Conservation (phyloP, 2,888 invertebrate species). For the Pomacea canaliculata region DNA sequence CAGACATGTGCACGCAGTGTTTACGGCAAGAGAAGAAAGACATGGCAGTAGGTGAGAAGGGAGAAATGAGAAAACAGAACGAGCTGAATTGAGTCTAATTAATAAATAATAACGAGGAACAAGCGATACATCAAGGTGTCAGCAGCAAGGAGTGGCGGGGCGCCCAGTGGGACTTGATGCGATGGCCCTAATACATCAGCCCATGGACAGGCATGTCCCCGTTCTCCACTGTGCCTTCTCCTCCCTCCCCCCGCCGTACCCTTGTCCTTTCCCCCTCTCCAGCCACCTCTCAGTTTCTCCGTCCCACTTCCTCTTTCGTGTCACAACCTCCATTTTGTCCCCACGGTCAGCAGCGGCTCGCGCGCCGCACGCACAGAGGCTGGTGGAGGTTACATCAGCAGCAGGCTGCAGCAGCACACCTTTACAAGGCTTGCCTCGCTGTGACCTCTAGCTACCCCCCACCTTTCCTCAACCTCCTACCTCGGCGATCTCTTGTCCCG, state of each 20-base stretch:
- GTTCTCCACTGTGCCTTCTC: not conserved
- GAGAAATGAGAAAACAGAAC: not conserved
- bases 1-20: not conserved
- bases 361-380: too few relatives aligned
- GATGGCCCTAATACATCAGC: constrained; percentile 9
- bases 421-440: too few relatives aligned
- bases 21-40: not conserved
- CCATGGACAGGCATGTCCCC: not conserved
- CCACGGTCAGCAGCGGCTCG: too few relatives aligned
- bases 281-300: not conserved
- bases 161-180: not conserved
- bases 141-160: not conserved
- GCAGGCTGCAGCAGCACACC: too few relatives aligned
- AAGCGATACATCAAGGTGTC: constrained; percentile 6
- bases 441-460: too few relatives aligned
- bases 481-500: too few relatives aligned
- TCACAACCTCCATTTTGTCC: too few relatives aligned
- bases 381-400: too few relatives aligned
- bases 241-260: not conserved
- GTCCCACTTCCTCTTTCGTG: too few relatives aligned
- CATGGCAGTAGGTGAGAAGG: not conserved
- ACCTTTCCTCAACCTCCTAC: too few relatives aligned
- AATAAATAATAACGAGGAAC: constrained; percentile 1
- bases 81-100: not conserved
- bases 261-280: not conserved